Evolutionary conservation across 2,888 invertebrate species (phyloP), one percentile per base, ranked within the genome.

Genomic region (Phorcus lineatus): DNA sequence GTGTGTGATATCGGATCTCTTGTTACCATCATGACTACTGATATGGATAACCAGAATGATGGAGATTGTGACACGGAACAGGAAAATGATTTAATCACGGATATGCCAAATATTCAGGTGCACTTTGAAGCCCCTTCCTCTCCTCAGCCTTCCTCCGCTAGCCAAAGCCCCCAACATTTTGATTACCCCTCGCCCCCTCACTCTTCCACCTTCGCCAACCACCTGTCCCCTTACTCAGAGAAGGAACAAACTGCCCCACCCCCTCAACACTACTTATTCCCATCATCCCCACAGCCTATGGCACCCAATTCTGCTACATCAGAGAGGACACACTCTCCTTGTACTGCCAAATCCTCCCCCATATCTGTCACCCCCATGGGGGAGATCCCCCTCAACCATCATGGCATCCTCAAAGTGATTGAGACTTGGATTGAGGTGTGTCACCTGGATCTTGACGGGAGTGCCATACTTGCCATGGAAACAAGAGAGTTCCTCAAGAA

Each of bases 401-500:
- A 88, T 28, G 91, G 90, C 4, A 90, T 92, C 13, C 88, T 93
- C 78, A 88, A 88, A 74, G 90, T 92, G n/a, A 85, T 93, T 17
- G 92, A 92, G 80, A 90, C 91, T 6, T 93, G 93, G 93, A 88
- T 91, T 40, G 80, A 85, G 57, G 87, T 91, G 6, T 91, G 92
- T 81, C 86, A 87, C 74, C 82, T 88, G 11, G 93, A 93, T 82
- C 84, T 93, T 31, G 92, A 92, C 77, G 90, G 89, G 62, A 88
- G 87, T 67, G 84, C 86, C 24, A 81, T 93, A 75, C 90, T 94
- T 70, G 93, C 93, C 78, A 92, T 94, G 78, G 95, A 95, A 86
- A 92, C 94, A 82, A 90, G 94, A 81, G 95, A 95, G 82, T 94
- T 95, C 87, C 92, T 95, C 79, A 92, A 93, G 82, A 94, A 94